Evolutionary conservation across 2,888 invertebrate species (phyloP).

Genomic region (Omphaloscelis lunosa): DNA sequence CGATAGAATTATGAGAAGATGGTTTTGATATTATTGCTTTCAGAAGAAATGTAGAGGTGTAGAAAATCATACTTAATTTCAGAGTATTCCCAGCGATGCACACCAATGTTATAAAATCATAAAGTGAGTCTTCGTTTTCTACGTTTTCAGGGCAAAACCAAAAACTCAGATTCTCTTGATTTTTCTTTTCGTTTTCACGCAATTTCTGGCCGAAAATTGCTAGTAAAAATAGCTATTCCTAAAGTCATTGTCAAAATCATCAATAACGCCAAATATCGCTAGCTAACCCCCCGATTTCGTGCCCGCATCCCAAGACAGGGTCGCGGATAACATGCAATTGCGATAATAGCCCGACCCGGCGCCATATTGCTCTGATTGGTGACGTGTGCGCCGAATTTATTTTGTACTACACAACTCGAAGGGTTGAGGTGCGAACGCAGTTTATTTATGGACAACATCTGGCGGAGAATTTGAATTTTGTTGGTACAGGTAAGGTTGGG

Average conservation of each 20-base stretch:
- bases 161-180: too few relatives aligned
- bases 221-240: not conserved
- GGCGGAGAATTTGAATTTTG: slow-evolving; percentile 74
- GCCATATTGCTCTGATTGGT: slow-evolving; percentile 89
- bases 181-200: not conserved
- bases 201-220: not conserved
- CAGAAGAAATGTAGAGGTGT: not conserved
- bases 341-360: slow-evolving; percentile 86
- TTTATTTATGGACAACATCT: slow-evolving; percentile 84
- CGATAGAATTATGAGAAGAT: not conserved
- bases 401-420: slow-evolving; percentile 84
- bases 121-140: not conserved
- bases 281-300: slow-evolving; percentile 57
- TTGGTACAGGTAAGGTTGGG: slow-evolving; percentile 69
- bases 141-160: not conserved
- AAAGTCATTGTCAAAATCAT: not conserved
- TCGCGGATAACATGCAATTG: slow-evolving; percentile 82
- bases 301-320: slow-evolving; percentile 78
- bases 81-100: not conserved
- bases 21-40: not conserved
- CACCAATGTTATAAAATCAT: not conserved
- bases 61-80: not conserved
- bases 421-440: slow-evolving; percentile 85
- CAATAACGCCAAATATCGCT: slow-evolving; percentile 7
- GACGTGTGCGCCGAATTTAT: slow-evolving; percentile 87